A percentile compares a stretch with the other conserved stretches of the same genome.
These are phyloP conservation scores for Chrysochloris asiatica DNA, from an alignment of 2,113 vertebrate genomes.

Conservation along the genomic window DNA sequence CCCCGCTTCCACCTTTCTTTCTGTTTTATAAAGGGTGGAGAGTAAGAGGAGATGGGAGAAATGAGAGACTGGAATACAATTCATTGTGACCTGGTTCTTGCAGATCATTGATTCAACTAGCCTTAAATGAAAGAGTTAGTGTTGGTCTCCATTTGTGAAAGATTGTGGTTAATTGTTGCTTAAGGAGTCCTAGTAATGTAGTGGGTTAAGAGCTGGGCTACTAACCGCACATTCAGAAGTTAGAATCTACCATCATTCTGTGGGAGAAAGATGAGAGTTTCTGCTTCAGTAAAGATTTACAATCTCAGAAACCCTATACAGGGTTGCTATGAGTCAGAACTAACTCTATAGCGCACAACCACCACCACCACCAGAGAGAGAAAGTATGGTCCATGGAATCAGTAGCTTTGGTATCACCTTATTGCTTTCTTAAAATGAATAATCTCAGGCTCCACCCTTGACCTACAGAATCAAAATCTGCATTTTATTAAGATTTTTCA, in stretches of 20 bases:
- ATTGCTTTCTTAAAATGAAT: background rate
- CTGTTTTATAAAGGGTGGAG: background rate
- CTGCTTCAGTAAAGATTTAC: too few species aligned
- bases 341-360: too few species aligned
- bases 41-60: background rate
- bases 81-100: conserved; percentile 18
- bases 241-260: too few species aligned
- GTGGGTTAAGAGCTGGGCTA: too few species aligned
- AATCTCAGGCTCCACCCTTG: background rate
- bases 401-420: background rate
- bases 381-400: background rate
- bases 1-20: background rate
- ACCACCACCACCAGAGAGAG: background rate
- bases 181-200: too few species aligned
- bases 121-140: background rate
- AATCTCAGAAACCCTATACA: too few species aligned
- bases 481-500: background rate
- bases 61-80: background rate
- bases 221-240: too few species aligned
- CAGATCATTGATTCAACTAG: background rate
- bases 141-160: background rate
- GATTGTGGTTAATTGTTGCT: background rate
- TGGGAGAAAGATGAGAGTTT: too few species aligned
- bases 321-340: too few species aligned
- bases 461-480: background rate